phyloP scores from a whole-genome alignment of 2,888 invertebrate genomes.

The Dastarcus helophoroides region DNA sequence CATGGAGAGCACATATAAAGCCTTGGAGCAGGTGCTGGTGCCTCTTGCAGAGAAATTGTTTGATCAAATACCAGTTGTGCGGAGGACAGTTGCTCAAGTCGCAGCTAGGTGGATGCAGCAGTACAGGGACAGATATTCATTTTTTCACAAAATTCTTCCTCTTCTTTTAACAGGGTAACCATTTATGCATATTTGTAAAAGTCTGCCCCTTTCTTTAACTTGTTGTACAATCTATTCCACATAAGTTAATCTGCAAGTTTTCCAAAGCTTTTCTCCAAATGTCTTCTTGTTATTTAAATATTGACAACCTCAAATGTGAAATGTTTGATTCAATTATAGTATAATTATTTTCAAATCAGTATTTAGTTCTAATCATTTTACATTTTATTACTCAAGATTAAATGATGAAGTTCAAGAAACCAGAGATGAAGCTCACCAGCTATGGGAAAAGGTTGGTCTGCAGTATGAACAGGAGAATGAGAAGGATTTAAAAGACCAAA shows the following conservation, averaged over 20 bases:
- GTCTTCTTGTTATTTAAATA: too few relatives aligned
- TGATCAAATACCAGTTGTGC: slow-evolving; percentile 69
- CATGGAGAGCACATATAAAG: slow-evolving; percentile 41
- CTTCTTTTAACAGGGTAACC: slow-evolving; percentile 71
- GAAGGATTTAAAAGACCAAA: slow-evolving; percentile 69
- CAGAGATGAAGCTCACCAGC: slow-evolving; percentile 45
- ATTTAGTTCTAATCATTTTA: background rate
- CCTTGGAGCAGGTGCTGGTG: slow-evolving; percentile 52
- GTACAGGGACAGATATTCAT: slow-evolving; percentile 79
- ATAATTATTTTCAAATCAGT: too few relatives aligned
- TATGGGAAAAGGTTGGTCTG: slow-evolving; percentile 65
- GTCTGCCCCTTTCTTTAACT: too few relatives aligned
- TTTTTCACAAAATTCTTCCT: slow-evolving; percentile 76
- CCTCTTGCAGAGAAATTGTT: slow-evolving; percentile 81
- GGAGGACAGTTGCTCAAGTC: slow-evolving; percentile 63
- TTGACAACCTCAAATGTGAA: too few relatives aligned
- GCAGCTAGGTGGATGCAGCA: slow-evolving; percentile 68
- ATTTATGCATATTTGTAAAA: too few relatives aligned
- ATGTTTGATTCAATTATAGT: too few relatives aligned
- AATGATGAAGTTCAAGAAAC: slow-evolving; percentile 72
- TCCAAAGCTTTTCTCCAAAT: too few relatives aligned
- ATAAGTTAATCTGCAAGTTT: too few relatives aligned
- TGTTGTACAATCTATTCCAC: too few relatives aligned
- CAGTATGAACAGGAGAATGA: slow-evolving; percentile 81
- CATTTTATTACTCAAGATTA: slow-evolving; percentile 39